phyloP scores from a whole-genome alignment of 2,888 invertebrate species.

The Onthophagus sagittarius region DNA sequence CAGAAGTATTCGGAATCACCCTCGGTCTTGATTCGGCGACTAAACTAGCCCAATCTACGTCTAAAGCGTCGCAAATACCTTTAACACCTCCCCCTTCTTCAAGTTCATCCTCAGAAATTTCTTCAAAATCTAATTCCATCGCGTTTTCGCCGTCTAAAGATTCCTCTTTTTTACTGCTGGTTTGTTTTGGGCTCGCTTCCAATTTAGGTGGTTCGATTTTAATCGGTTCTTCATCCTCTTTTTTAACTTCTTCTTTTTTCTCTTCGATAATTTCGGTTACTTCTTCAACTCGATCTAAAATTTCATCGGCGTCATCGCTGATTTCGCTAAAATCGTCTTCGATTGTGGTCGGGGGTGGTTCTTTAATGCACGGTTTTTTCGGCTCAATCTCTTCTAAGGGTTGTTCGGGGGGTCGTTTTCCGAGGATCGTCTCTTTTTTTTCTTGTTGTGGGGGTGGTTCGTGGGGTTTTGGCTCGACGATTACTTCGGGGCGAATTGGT shows the following conservation, averaged over 20 bases:
- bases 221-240: constrained; percentile 35
- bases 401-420: constrained; percentile 41
- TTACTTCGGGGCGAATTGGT: constrained; percentile 12
- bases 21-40: constrained; percentile 71
- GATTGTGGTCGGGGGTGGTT: constrained; percentile 47
- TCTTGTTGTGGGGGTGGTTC: constrained; percentile 33
- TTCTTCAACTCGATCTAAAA: constrained; percentile 72
- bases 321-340: constrained; percentile 80
- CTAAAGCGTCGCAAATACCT: constrained; percentile 84
- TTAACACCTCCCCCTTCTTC: constrained; percentile 74
- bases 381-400: constrained; percentile 46
- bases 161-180: constrained; percentile 46
- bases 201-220: constrained; percentile 35
- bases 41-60: constrained; percentile 92
- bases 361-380: constrained; percentile 51
- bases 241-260: constrained; percentile 26
- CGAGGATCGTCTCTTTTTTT: constrained; percentile 31
- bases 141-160: constrained; percentile 61
- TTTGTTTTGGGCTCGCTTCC: constrained; percentile 32
- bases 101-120: constrained; percentile 85
- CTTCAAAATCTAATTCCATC: constrained; percentile 78
- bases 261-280: constrained; percentile 29
- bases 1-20: constrained; percentile 50
- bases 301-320: constrained; percentile 85
- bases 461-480: constrained; percentile 30